Base-by-base conservation (phyloP, 2,797 vertebrate species). In the Helarctos malayanus region DNA sequence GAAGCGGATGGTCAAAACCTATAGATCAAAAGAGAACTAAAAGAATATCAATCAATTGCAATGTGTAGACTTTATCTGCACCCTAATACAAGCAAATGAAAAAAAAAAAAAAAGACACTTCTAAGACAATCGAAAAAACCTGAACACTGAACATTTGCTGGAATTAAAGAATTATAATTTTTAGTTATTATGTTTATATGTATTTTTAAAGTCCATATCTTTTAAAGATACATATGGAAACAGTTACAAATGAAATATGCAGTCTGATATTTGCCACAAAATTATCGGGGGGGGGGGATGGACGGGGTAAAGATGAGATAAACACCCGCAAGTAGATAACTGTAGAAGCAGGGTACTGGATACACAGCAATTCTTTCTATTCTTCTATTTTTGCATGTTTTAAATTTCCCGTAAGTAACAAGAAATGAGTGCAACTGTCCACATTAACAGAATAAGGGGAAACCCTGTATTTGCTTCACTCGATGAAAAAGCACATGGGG, bases 321-420 rank as follows among this genome's bases (percentile, higher is more conserved):
- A 52, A 35, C 10, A 5, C 65, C 19, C 76, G 0, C 6, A 0
- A 21, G 8, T 3, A 2, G 47, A 0, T 29, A 12, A 6, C 4
- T 3, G 47, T 2, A 21, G 47, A 65, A 45, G 78, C 35, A 25
- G 2, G 32, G 23, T 8, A 0, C 11, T 49, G 21, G 56, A 21
- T 1, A 29, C 47, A 23, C 0, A 38, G 59, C 4, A 8, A 19
- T 12, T 32, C 59, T 57, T 38, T 7, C 63, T 0, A 13, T 27
- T 45, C 35, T 49, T 59, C 19, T 3, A 3, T 21, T 68, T 29
- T 7, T 29, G 21, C 63, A 49, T 10, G 29, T 52, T 75, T 54
- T 1, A 71, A 41, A 52, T 41, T 71, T 52, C 15, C 76, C n/a
- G 4, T 25, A 38, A 71, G 25, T 16, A 57, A 35, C 14, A 27